These are phyloP conservation scores for Nyctalus aviator DNA, from an alignment of 2,797 vertebrate genomes.

Conservation along the genomic window DNA sequence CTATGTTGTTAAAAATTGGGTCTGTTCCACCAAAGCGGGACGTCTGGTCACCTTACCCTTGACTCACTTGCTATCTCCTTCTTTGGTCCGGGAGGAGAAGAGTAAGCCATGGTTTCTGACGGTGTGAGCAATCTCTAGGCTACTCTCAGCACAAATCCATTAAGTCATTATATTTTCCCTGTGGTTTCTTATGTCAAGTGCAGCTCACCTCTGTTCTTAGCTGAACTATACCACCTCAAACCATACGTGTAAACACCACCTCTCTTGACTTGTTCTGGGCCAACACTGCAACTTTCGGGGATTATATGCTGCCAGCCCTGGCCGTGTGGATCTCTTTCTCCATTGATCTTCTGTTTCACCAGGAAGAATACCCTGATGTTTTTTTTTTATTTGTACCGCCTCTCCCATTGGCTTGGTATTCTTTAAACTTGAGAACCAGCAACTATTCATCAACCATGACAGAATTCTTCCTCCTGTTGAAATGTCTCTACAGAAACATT, in stretches of 20 bases:
- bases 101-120: neutral
- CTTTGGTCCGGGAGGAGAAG: neutral
- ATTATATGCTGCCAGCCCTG: neutral
- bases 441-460: neutral
- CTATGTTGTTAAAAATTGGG: neutral
- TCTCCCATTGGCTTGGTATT: neutral
- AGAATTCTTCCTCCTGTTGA: neutral
- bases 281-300: neutral
- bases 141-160: neutral
- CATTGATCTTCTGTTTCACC: neutral
- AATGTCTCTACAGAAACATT: neutral
- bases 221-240: neutral
- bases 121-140: neutral
- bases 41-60: neutral
- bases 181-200: neutral
- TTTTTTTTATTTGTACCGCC: neutral
- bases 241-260: neutral
- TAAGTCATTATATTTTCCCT: neutral
- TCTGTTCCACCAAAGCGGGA: too few species aligned
- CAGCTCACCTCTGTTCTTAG: neutral
- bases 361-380: neutral
- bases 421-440: neutral
- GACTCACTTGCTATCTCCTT: neutral
- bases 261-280: neutral
- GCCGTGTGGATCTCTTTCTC: neutral